Evolutionary conservation across 2,113 vertebrate genomes (phyloP).

Genomic region (Eretmochelys imbricata): DNA sequence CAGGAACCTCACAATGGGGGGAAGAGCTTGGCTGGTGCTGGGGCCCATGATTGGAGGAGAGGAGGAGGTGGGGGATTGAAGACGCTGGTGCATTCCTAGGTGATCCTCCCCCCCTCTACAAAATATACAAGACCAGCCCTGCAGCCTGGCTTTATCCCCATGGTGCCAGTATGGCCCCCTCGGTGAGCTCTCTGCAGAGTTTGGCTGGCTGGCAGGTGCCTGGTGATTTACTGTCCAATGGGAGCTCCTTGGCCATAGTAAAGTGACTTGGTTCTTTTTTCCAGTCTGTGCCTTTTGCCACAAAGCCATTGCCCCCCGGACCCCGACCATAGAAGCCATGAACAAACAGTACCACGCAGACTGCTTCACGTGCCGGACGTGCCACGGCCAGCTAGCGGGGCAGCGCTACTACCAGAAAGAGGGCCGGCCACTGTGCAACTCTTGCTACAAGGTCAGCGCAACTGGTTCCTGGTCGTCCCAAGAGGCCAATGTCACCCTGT

Average conservation of each 20-base stretch:
- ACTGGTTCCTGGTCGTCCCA: accelerated
- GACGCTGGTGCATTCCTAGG: not conserved
- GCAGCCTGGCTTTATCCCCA: not conserved
- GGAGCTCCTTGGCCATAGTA: not conserved
- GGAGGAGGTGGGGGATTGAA: not conserved
- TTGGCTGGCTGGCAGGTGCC: not conserved
- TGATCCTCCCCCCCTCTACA: not conserved
- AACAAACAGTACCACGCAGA: slow-evolving; percentile 88
- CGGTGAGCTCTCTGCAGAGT: not conserved
- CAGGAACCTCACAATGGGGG: not conserved
- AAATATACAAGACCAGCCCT: not conserved
- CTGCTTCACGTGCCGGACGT: slow-evolving; percentile 93
- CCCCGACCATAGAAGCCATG: slow-evolving; percentile 87
- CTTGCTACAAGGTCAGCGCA: slow-evolving; percentile 88
- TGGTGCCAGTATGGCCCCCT: not conserved
- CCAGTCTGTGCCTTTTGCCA: slow-evolving; percentile 96
- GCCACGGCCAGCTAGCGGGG: slow-evolving; percentile 84
- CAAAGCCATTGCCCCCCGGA: slow-evolving; percentile 80
- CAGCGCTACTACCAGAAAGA: slow-evolving; percentile 92
- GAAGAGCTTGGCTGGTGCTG: not conserved
- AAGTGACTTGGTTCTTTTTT: not conserved
- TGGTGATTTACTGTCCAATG: not conserved
- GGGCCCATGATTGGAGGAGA: not conserved
- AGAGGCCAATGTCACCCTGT: not conserved
- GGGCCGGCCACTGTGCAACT: slow-evolving; percentile 86